Evolutionary conservation across 92 coral and sea anemone genomes (phyloP).

Genomic region (Pocillopora meandrina): DNA sequence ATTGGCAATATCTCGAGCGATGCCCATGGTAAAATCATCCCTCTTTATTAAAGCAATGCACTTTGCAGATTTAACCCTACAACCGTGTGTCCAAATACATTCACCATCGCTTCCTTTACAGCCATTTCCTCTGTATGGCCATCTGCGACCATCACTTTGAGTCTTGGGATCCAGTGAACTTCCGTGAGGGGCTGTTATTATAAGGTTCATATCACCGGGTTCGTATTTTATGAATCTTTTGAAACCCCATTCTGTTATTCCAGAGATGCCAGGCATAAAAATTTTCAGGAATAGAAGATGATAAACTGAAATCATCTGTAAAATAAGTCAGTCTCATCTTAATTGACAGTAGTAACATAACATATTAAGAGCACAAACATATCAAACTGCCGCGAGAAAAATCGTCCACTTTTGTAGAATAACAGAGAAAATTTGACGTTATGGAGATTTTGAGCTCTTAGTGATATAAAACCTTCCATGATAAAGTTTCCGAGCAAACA

Average conservation of each 20-base stretch:
- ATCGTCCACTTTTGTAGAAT: no score
- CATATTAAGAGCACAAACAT: no score
- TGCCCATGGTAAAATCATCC: conserved; percentile 8
- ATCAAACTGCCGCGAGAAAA: no score
- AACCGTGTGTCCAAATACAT: background rate
- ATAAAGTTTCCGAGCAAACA: no score
- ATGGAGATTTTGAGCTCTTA: no score
- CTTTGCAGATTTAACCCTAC: background rate
- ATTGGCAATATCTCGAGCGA: conserved; percentile 40
- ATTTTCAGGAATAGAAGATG: background rate
- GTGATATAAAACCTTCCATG: no score
- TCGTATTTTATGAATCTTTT: background rate
- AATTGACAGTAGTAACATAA: no score
- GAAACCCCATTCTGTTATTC: background rate
- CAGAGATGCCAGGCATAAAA: background rate
- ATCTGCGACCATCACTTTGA: background rate
- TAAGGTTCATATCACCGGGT: background rate
- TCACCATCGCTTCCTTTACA: background rate
- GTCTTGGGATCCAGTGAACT: background rate
- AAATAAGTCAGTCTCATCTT: background rate
- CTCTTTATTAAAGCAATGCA: conserved; percentile 10
- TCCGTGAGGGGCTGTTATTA: background rate
- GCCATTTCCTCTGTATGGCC: background rate
- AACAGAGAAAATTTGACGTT: no score
- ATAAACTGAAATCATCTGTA: background rate